Base-by-base conservation (phyloP, 2,888 invertebrate genomes). In the Matsumyia berberina region DNA sequence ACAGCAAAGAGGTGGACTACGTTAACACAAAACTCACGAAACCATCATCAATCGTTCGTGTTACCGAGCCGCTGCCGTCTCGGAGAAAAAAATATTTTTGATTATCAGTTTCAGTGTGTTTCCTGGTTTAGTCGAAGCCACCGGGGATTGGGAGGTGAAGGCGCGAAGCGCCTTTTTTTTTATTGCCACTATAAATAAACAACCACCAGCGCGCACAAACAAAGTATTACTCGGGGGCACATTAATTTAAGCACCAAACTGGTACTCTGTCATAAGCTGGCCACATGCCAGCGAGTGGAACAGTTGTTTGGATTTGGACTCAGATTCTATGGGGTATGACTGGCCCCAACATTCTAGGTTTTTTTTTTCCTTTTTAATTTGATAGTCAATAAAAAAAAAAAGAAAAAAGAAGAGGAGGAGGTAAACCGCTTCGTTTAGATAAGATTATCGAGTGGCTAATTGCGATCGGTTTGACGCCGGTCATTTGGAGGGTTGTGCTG, bases 241-340 rank as follows among this genome's bases (percentile, higher is more conserved):
- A 76, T 77, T 60, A 46, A 82, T 79, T 69, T 64, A 53, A 44
- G 44, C 69, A 74, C 66, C 55, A 31, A 55, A 64, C 66, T 72
- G 66, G 58, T 31, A 77, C 72, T 76, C 76, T 62, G 57, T 79
- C 79, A 82, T 82, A 82, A 82, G 66, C 77, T 82, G 82, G 70
- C 82, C 64, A 57, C 12, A 51, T 77, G 82, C 82, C 82, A 82
- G 64, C 17, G 49, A 44, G 58, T 51, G 57, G 51, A 60, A 53
- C 24, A 55, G 46, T 24, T 29, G 64, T 33, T 39, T 53, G 57
- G 12, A 58, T 42, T 12, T 9, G 46, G 37, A 57, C 49, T 62
- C 33, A 35, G 15, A 62, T 46, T 19, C 33, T 15, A 1, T 49
- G 9, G 39, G 58, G 1, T 57, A 11, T 31, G 42, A n/a, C n/a